Conservation (phyloP, 2,113 vertebrate species). For the Pseudopipra pipra region DNA sequence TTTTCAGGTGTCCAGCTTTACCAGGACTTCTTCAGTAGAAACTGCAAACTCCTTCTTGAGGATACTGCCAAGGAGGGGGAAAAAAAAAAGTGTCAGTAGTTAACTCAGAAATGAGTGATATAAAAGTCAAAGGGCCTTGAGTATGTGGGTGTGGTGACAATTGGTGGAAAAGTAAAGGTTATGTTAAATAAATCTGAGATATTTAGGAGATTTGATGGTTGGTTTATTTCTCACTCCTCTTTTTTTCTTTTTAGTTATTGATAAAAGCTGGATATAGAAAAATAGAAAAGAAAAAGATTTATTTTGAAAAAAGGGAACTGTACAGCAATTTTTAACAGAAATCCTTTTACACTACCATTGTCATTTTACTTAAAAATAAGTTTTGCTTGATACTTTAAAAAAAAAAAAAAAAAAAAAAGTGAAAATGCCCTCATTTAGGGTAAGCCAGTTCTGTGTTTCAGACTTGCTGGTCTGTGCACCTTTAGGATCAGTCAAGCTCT, state of each 20-base stretch:
- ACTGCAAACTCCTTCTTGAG: neutral
- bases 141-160: neutral
- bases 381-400: neutral
- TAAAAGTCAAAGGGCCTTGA: neutral
- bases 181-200: neutral
- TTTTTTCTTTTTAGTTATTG: neutral
- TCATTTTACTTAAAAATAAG: neutral
- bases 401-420: neutral
- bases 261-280: neutral
- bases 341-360: fast-evolving
- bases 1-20: neutral
- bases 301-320: neutral
- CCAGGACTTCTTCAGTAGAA: neutral
- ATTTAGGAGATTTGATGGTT: neutral
- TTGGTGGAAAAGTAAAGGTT: neutral
- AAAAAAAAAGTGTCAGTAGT: neutral
- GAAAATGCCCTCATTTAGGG: neutral
- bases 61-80: neutral
- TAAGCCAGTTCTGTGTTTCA: neutral
- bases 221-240: fast-evolving
- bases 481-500: neutral
- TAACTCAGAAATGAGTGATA: neutral
- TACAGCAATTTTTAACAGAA: neutral
- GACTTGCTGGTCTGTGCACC: neutral
- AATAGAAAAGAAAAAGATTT: neutral